These are phyloP conservation scores for Disparrhopalites patrizii DNA, from an alignment of 2,888 invertebrate genomes.

Conservation along the genomic window DNA sequence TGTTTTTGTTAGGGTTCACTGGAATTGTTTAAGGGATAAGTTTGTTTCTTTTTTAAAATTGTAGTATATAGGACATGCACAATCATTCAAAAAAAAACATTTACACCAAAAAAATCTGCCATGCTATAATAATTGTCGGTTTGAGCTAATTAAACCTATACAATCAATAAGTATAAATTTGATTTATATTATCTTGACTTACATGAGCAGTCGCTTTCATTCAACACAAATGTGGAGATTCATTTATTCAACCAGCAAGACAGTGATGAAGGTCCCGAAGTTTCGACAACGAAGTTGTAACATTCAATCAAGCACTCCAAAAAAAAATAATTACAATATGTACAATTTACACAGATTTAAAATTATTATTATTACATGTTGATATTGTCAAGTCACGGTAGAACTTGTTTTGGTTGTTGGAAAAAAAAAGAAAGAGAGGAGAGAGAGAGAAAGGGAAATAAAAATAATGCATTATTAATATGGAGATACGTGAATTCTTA, in stretches of 20 bases:
- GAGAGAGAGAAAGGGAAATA: no score
- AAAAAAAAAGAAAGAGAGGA: slow-evolving; percentile 14
- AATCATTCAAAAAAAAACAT: no score
- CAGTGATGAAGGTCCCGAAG: slow-evolving; percentile 15
- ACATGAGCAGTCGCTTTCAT: slow-evolving; percentile 28
- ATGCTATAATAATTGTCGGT: not conserved
- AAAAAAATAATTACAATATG: slow-evolving; percentile 15
- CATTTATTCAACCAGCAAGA: slow-evolving; percentile 31
- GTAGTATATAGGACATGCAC: no score
- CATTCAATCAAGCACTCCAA: slow-evolving; percentile 3
- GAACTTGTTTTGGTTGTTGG: slow-evolving; percentile 12
- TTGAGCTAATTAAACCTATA: slow-evolving; percentile 11
- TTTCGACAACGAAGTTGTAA: slow-evolving; percentile 15
- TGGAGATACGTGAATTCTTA: slow-evolving; percentile 20
- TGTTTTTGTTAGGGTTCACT: no score
- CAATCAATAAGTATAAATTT: slow-evolving; percentile 2
- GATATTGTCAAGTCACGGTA: slow-evolving; percentile 20
- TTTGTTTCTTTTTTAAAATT: no score
- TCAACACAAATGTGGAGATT: slow-evolving; percentile 37
- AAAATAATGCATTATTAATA: slow-evolving; percentile 19
- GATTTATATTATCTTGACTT: slow-evolving; percentile 9
- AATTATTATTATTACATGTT: slow-evolving; percentile 11
- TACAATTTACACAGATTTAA: slow-evolving; percentile 14
- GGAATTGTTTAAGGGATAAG: no score
- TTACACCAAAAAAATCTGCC: slow-evolving; percentile 1